These are phyloP conservation scores for Drosophila yakuba DNA, from an alignment of 1,140 invertebrate species.

Conservation along the genomic window DNA sequence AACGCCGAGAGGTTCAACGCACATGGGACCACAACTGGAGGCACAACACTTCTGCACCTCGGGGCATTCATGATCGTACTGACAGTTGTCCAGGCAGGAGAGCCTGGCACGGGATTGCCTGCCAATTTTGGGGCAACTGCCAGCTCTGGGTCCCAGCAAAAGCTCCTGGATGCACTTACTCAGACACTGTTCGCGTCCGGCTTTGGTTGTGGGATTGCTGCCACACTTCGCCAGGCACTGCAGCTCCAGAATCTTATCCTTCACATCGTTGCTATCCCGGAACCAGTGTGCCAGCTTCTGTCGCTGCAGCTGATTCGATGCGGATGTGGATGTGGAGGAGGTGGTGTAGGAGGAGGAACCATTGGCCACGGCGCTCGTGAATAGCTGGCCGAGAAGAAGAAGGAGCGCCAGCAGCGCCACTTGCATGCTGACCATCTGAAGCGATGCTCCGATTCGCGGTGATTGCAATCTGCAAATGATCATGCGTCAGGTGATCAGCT, in stretches of 20 bases:
- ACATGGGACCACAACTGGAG: constrained; percentile 88
- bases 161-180: constrained; percentile 64
- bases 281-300: constrained; percentile 59
- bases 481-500: constrained; percentile 55
- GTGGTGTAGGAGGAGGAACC: constrained; percentile 4
- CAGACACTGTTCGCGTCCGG: constrained; percentile 46
- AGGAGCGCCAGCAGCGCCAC: constrained; percentile 47
- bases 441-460: constrained; percentile 11
- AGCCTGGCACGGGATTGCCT: constrained; percentile 59
- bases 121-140: constrained; percentile 61
- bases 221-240: constrained; percentile 73
- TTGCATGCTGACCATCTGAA: constrained; percentile 39
- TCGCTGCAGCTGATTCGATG: constrained; percentile 48
- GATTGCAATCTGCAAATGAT: constrained; percentile 68
- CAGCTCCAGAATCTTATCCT: constrained; percentile 77
- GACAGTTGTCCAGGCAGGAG: constrained; percentile 87
- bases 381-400: constrained; percentile 36
- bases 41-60: constrained; percentile 88
- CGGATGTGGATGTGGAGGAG: constrained; percentile 1
- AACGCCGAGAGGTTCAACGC: constrained; percentile 87
- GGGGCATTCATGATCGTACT: constrained; percentile 87
- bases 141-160: constrained; percentile 56
- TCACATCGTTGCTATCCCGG: constrained; percentile 68
- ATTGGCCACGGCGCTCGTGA: constrained; percentile 18
- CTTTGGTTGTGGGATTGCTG: constrained; percentile 4